Evolutionary conservation across 2,113 vertebrate genomes (phyloP), one percentile per base, ranked within the genome.

Genomic region (Vanacampus margaritifer): DNA sequence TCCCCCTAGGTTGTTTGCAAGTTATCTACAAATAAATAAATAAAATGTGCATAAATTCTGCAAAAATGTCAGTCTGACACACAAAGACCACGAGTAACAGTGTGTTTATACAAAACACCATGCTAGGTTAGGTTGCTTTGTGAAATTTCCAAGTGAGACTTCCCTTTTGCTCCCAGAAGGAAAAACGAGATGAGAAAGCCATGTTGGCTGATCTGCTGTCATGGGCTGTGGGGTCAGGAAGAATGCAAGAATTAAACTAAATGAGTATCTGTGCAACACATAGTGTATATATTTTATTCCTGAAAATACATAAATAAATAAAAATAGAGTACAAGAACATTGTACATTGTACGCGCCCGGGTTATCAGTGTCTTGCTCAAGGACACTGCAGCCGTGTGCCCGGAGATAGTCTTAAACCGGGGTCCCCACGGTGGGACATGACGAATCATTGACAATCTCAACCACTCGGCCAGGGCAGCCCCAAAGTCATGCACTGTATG

Each of bases 151-250:
- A 87, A 87, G 83, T 85, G 69, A 90, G 64, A 98, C 97, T 98
- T 98, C 91, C 97, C 96, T 98, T 98, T 93, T 96, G 91, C 86
- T 98, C 96, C 97, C 97, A 98, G 94, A 98, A 98, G 21, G 96
- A 97, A 88, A 99, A 99, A 80, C 94, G 93, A 74, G 96, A 97
- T 72, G 97, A 99, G 82, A 99, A 99, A 53, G 97, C 97, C 97
- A 99, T 98, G 90, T 81, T 69, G 75, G 84, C 79, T 71, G 70
- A 68, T 72, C 82, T 80, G 84, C 86, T 87, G 77, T 93, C 91
- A 93, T 93, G 91, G 88, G 89, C 87, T 24, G 87, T 45, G 79
- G 68, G 54, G 79, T 75, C 45, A 77, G 64, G 64, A 73, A 68
- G 59, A 71, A 61, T 32, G 39, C 5, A 24, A 46, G 66, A 73